A percentile compares a stretch with the other conserved stretches of the same genome.
phyloP scores from a whole-genome alignment of 2,113 vertebrate genomes.

The Neopipo cinnamomea region DNA sequence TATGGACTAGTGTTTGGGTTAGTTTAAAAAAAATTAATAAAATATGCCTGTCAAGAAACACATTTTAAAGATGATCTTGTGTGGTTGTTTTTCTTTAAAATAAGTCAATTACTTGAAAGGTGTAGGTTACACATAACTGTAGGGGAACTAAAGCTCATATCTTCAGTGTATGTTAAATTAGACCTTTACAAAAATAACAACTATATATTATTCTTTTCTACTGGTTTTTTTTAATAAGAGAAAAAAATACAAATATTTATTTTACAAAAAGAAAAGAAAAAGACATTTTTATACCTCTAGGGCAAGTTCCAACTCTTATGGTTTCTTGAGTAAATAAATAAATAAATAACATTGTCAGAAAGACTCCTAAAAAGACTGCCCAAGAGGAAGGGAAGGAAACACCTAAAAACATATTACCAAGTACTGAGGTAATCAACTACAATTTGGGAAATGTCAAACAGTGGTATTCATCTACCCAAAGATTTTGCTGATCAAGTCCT shows the following conservation, averaged over 20 bases:
- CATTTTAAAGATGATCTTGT: conserved; percentile 41
- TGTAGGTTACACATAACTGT: neutral
- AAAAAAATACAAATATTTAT: neutral
- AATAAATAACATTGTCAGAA: neutral
- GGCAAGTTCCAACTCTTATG: neutral
- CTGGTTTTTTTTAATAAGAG: neutral
- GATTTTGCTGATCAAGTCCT: conserved; percentile 59
- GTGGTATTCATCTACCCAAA: conserved; percentile 53
- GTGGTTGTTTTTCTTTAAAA: conserved; percentile 31
- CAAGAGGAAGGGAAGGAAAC: conserved; percentile 39
- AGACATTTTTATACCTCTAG: neutral
- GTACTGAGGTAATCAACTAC: conserved; percentile 54
- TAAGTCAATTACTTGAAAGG: conserved; percentile 32
- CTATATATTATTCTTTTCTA: neutral
- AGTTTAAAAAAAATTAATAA: conserved; percentile 43
- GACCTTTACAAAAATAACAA: neutral
- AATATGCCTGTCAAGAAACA: conserved; percentile 28
- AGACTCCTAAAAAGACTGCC: conserved; percentile 21
- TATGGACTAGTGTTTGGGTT: neutral
- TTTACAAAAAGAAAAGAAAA: neutral
- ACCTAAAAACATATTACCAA: conserved; percentile 60
- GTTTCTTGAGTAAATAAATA: conserved; percentile 30
- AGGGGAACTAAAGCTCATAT: neutral
- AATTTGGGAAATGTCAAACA: conserved; percentile 73
- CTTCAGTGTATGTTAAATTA: neutral